These are phyloP conservation scores for Peromyscus nudipes DNA, from an alignment of 2,797 vertebrate genomes.

Conservation along the genomic window DNA sequence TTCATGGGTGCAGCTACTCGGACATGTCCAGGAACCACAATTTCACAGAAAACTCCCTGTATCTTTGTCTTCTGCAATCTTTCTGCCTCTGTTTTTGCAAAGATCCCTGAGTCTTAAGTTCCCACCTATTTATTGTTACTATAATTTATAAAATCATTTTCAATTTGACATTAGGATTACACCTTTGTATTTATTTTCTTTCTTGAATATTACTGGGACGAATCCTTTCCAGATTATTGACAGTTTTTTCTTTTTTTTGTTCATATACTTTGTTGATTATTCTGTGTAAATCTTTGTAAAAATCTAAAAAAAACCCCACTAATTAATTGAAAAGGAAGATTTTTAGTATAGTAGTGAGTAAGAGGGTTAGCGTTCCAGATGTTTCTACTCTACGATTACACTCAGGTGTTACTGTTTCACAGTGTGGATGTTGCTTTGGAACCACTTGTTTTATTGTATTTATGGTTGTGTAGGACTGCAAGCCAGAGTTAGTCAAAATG, in stretches of 20 bases:
- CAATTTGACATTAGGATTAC: constrained; percentile 35
- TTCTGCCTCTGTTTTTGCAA: background rate
- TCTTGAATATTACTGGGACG: constrained; percentile 39
- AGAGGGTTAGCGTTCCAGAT: constrained; percentile 12
- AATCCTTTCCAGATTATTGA: constrained; percentile 25
- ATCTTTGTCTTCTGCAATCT: background rate
- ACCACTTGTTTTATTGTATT: constrained; percentile 9
- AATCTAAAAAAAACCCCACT: background rate
- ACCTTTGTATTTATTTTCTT: constrained; percentile 50
- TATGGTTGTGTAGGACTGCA: background rate
- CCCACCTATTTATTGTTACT: background rate
- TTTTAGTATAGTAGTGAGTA: background rate
- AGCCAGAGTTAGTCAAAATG: constrained; percentile 1
- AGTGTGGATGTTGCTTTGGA: background rate
- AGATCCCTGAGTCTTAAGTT: background rate
- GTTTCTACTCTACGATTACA: background rate
- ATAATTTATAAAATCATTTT: constrained; percentile 60
- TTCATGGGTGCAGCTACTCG: background rate
- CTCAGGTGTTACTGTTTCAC: background rate
- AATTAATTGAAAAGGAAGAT: constrained; percentile 14
- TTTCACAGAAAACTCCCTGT: background rate
- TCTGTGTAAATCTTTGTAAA: constrained; percentile 20
- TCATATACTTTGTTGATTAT: constrained; percentile 48
- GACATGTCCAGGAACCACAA: background rate
- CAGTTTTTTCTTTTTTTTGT: background rate